Conservation (phyloP, 2,888 invertebrate genomes). For the Drosophila quasianomalipes region DNA sequence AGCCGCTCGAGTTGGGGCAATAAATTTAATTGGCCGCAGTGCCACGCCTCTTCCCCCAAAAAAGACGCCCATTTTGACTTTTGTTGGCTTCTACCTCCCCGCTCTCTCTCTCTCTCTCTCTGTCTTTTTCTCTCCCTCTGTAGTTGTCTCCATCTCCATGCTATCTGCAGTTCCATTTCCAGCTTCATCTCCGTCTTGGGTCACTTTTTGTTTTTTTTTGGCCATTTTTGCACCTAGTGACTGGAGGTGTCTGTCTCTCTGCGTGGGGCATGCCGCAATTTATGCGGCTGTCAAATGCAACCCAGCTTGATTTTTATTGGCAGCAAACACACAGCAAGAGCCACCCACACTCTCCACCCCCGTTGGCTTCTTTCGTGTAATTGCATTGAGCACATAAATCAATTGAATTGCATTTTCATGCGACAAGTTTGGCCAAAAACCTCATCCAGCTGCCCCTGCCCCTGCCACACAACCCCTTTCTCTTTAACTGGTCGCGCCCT, state of each 20-base stretch:
- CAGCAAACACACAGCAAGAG: slow-evolving; percentile 66
- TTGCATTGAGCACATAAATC: slow-evolving; percentile 81
- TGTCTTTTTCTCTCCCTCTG: neutral
- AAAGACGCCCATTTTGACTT: slow-evolving; percentile 57
- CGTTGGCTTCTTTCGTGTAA: slow-evolving; percentile 55
- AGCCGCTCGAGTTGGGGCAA: slow-evolving; percentile 65
- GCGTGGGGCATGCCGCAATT: slow-evolving; percentile 60
- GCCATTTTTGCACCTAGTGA: slow-evolving; percentile 75
- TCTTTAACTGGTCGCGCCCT: slow-evolving; percentile 19
- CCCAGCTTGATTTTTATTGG: slow-evolving; percentile 75
- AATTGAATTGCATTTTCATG: slow-evolving; percentile 81
- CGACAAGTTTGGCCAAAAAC: slow-evolving; percentile 71
- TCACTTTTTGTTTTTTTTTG: slow-evolving; percentile 7
- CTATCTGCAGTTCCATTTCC: slow-evolving; percentile 29
- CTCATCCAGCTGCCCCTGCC: slow-evolving; percentile 9
- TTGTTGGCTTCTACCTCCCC: slow-evolving; percentile 53
- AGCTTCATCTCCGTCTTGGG: slow-evolving; percentile 41
- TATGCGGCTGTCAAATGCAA: slow-evolving; percentile 80
- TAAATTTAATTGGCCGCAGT: slow-evolving; percentile 76
- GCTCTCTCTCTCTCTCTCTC: neutral
- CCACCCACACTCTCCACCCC: neutral
- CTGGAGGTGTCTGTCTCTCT: slow-evolving; percentile 54
- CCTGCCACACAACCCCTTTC: neutral
- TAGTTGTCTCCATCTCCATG: slow-evolving; percentile 1
- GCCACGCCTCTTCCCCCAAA: slow-evolving; percentile 50